Percentiles rank a stretch among this genome's conserved stretches.
Evolutionary conservation across 2,888 invertebrate species (phyloP).

Genomic region (Sesia bembeciformis): DNA sequence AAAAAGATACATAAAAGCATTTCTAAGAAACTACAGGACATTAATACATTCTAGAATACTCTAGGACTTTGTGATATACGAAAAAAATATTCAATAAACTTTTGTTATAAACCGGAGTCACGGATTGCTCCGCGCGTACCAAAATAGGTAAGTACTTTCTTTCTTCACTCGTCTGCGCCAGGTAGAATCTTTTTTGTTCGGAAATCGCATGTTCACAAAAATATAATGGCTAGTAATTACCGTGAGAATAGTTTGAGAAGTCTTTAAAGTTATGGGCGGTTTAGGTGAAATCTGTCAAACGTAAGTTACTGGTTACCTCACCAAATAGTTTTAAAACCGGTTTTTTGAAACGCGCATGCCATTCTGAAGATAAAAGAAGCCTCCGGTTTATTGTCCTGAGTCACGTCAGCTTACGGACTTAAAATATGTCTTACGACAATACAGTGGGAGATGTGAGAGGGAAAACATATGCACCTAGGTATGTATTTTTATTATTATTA

Average conservation of each 20-base stretch:
- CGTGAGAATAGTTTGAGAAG: conserved; percentile 15
- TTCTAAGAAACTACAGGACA: no score
- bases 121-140: neutral
- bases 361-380: conserved; percentile 13
- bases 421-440: no score
- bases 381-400: neutral
- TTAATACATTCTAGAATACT: no score
- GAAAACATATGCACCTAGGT: no score
- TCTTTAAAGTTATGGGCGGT: conserved; percentile 4
- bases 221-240: conserved; percentile 12
- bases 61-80: neutral
- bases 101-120: neutral
- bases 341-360: conserved; percentile 11
- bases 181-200: conserved; percentile 8
- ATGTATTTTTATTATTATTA: no score
- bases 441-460: no score
- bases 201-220: conserved; percentile 11
- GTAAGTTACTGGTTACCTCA: neutral
- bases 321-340: conserved; percentile 4
- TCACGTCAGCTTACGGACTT: no score
- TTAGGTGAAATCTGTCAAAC: conserved; percentile 6
- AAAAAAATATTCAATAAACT: neutral
- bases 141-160: neutral
- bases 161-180: conserved; percentile 4
- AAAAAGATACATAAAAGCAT: no score